Percentiles rank a stretch among this genome's conserved stretches.
phyloP scores from a whole-genome alignment of 2,797 vertebrate species.

The Pogoniulus pusillus region DNA sequence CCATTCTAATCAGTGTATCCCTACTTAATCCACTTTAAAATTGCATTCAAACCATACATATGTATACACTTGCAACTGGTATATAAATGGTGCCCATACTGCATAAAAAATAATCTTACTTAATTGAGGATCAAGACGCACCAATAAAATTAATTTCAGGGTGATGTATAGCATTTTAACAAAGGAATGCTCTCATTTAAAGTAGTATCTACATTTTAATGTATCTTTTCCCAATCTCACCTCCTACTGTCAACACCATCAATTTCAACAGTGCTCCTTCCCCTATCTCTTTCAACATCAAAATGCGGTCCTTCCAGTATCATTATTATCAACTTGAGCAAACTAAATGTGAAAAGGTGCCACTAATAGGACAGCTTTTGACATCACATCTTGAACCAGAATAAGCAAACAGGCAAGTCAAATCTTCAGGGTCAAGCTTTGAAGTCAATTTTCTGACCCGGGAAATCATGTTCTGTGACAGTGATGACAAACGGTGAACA shows the following conservation, averaged over 20 bases:
- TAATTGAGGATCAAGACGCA: neutral
- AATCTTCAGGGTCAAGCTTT: conserved; percentile 79
- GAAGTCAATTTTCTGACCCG: conserved; percentile 70
- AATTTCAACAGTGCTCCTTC: conserved; percentile 71
- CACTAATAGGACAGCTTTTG: conserved; percentile 77
- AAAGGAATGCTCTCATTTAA: conserved; percentile 3
- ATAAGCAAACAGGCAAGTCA: conserved; percentile 75
- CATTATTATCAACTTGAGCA: conserved; percentile 76
- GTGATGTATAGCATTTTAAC: neutral
- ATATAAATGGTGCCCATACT: neutral
- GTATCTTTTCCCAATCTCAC: conserved; percentile 69
- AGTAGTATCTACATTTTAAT: conserved; percentile 60
- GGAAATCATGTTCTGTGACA: conserved; percentile 75
- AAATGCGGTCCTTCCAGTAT: conserved; percentile 71
- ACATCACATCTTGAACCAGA: conserved; percentile 80
- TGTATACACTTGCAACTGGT: neutral
- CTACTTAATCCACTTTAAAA: conserved; percentile 17
- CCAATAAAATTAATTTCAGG: neutral
- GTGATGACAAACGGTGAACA: conserved; percentile 66
- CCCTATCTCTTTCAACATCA: conserved; percentile 77
- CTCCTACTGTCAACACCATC: conserved; percentile 77
- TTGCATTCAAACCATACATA: neutral
- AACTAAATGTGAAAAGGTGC: conserved; percentile 75
- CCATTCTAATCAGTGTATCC: conserved; percentile 5
- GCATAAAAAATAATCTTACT: neutral